Conservation (phyloP, 2,797 vertebrate species). For the Gymnopithys bicolor region DNA sequence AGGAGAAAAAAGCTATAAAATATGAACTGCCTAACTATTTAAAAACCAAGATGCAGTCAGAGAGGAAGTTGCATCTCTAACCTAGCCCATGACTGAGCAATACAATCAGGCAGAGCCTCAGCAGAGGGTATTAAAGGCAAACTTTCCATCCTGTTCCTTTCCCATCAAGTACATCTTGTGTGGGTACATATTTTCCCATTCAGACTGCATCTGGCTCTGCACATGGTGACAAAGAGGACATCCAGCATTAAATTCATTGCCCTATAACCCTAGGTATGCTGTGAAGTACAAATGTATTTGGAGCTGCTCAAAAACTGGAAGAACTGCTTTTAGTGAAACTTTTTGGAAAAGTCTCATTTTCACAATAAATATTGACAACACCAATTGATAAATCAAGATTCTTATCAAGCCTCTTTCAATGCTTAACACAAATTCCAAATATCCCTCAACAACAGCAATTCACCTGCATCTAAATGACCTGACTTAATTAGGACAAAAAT, state of each 20-base stretch:
- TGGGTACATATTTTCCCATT: neutral
- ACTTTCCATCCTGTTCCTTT: neutral
- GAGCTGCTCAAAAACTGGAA: neutral
- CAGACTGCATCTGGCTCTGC: neutral
- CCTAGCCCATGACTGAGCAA: neutral
- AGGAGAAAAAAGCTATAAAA: neutral
- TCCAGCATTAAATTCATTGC: neutral
- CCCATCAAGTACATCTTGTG: neutral
- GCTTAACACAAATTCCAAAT: neutral
- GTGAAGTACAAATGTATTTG: neutral
- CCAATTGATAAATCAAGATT: neutral
- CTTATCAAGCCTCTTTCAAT: neutral
- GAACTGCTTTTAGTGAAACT: neutral
- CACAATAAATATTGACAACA: neutral
- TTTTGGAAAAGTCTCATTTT: neutral
- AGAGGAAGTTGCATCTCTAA: neutral
- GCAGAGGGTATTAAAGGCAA: neutral
- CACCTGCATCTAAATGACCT: neutral
- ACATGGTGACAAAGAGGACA: neutral
- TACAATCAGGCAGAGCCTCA: neutral
- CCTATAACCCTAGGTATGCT: neutral
- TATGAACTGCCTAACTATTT: neutral
- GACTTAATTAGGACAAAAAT: neutral
- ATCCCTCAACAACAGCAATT: neutral
- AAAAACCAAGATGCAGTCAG: neutral